phyloP scores from a whole-genome alignment of 2,113 vertebrate species.

The Gymnobelideus leadbeateri region DNA sequence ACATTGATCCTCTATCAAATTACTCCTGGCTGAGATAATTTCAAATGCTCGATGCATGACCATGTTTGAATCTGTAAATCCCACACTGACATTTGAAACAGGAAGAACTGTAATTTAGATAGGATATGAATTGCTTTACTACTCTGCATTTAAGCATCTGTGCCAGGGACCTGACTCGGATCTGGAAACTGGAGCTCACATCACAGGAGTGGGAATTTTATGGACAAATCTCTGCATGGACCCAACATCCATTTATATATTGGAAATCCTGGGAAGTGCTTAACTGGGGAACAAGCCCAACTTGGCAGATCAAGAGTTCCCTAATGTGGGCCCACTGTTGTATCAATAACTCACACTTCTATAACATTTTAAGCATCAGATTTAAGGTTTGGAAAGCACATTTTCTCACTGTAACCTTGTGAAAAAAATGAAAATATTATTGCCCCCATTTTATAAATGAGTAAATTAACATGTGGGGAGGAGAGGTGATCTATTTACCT shows the following conservation, averaged over 20 bases:
- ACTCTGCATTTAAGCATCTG: not conserved
- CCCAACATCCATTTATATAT: not conserved
- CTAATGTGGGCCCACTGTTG: not conserved
- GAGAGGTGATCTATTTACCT: not conserved
- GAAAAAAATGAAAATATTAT: not conserved
- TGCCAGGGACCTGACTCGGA: not conserved
- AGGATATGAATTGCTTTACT: constrained; percentile 21
- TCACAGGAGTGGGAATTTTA: constrained; percentile 4
- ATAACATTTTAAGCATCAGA: not conserved
- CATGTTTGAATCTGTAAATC: constrained; percentile 24
- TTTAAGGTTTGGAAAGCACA: not conserved
- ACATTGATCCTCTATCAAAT: not conserved
- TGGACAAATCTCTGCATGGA: not conserved
- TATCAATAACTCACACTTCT: not conserved
- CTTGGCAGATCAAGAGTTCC: not conserved
- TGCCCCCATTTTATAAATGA: not conserved
- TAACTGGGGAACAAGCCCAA: not conserved
- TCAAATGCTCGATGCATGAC: constrained; percentile 23
- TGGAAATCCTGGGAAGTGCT: constrained; percentile 3
- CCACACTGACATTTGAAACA: constrained; percentile 21
- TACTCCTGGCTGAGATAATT: not conserved
- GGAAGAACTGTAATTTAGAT: constrained; percentile 2
- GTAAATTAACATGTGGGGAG: not conserved
- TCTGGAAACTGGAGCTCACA: constrained; percentile 26
- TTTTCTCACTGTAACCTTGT: not conserved